phyloP scores from a whole-genome alignment of 2,888 invertebrate genomes.

The Phorcus lineatus region DNA sequence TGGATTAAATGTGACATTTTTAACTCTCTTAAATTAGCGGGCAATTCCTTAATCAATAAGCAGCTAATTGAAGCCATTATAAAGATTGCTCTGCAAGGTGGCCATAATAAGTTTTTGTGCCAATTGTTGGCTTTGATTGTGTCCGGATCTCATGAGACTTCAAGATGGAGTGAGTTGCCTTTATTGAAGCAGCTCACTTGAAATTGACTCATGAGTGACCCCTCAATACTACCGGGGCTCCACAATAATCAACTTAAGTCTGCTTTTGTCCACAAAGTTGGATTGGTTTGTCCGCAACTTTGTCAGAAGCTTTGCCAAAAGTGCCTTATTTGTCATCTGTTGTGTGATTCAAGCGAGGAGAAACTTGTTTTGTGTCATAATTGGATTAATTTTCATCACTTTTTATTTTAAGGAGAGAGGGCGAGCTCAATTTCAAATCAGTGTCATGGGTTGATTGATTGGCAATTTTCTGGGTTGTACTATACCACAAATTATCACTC shows the following conservation, averaged over 20 bases:
- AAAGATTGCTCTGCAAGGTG: not conserved
- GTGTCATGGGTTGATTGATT: too few species aligned
- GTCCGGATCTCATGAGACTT: not conserved
- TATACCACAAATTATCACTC: too few species aligned
- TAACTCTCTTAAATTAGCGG: not conserved
- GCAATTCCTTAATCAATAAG: constrained; percentile 9
- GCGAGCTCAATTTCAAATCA: too few species aligned
- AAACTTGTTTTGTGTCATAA: constrained; percentile 5
- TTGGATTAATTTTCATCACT: constrained; percentile 4
- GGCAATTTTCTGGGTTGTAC: too few species aligned
- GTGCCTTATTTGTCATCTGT: not conserved
- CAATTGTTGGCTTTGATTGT: constrained; percentile 13
- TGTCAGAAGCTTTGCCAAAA: not conserved
- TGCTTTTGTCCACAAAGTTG: not conserved
- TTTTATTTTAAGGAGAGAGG: not conserved
- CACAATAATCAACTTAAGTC: not conserved
- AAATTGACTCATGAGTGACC: constrained; percentile 13
- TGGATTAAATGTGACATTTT: not conserved
- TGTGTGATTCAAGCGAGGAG: not conserved
- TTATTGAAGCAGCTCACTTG: constrained; percentile 1
- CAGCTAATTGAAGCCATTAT: not conserved
- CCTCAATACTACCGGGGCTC: not conserved
- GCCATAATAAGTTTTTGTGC: constrained; percentile 3
- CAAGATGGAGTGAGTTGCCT: constrained; percentile 1
- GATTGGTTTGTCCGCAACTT: not conserved